Percentiles rank a stretch among this genome's conserved stretches.
Evolutionary conservation across 2,888 invertebrate genomes (phyloP).

Genomic region (Drosophila lutescens): DNA sequence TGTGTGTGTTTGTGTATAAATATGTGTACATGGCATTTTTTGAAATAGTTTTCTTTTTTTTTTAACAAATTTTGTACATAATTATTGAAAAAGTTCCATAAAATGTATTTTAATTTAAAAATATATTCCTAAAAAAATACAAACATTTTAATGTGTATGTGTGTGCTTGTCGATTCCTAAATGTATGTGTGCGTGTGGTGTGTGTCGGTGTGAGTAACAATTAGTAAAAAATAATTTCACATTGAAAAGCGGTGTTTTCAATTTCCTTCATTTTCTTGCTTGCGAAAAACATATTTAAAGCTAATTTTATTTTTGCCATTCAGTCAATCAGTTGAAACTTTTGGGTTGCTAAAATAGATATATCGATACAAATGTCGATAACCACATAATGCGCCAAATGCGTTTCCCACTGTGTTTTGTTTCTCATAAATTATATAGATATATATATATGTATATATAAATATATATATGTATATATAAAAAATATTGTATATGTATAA

Average conservation of each 20-base stretch:
- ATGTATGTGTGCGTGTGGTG: slow-evolving; percentile 35
- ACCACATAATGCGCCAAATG: slow-evolving; percentile 65
- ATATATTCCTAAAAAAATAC: slow-evolving; percentile 31
- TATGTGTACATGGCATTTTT: slow-evolving; percentile 69
- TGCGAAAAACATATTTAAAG: slow-evolving; percentile 61
- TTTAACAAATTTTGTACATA: slow-evolving; percentile 68
- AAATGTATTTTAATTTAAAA: slow-evolving; percentile 24
- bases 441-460: slow-evolving; percentile 36
- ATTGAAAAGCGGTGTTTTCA: slow-evolving; percentile 60
- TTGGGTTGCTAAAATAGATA: slow-evolving; percentile 64
- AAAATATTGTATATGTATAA: slow-evolving; percentile 32
- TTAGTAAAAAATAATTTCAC: slow-evolving; percentile 76
- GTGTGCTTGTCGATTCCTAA: slow-evolving; percentile 19
- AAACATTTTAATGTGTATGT: slow-evolving; percentile 40
- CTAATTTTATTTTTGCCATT: slow-evolving; percentile 79
- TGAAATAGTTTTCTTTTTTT: slow-evolving; percentile 26
- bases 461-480: slow-evolving; percentile 39
- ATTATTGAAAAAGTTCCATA: slow-evolving; percentile 37
- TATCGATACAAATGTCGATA: slow-evolving; percentile 56
- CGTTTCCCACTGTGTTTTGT: slow-evolving; percentile 74
- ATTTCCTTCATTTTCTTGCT: slow-evolving; percentile 32
- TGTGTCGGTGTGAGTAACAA: slow-evolving; percentile 69
- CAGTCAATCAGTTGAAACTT: slow-evolving; percentile 84
- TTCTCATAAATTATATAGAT: slow-evolving; percentile 69
- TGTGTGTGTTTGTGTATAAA: slow-evolving; percentile 47